Conservation (phyloP, 2,113 vertebrate species). For the Nyctibius bracteatus region DNA sequence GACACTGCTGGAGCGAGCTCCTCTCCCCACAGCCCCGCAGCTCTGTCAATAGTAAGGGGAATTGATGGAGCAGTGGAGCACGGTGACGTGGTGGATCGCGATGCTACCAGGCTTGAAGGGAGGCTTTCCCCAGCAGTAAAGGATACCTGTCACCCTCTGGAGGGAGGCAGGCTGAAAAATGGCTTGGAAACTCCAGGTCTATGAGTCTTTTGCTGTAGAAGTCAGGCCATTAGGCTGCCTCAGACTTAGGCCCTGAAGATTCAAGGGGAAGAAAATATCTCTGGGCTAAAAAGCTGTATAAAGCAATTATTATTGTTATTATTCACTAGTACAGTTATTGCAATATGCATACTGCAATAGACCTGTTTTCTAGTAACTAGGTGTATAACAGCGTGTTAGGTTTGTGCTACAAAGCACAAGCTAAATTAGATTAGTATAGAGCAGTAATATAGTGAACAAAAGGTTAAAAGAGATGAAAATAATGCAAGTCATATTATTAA, state of each 20-base stretch:
- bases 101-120: not conserved
- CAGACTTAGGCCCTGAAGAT: not conserved
- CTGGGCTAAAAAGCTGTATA: not conserved
- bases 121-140: not conserved
- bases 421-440: not conserved
- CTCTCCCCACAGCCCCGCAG: not conserved
- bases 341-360: not conserved
- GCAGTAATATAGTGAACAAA: not conserved
- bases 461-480: not conserved
- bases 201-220: not conserved
- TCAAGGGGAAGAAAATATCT: not conserved
- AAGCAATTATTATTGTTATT: not conserved
- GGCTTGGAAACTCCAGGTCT: not conserved
- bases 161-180: slow-evolving; percentile 38
- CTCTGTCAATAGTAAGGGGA: not conserved
- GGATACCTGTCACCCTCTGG: not conserved
- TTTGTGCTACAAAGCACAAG: not conserved
- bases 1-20: not conserved
- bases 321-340: not conserved
- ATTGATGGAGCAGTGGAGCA: not conserved
- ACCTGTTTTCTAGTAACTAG: not conserved
- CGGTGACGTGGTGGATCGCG: not conserved
- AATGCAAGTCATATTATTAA: not conserved
- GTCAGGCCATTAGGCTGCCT: not conserved
- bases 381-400: not conserved